Evolutionary conservation across 2,113 vertebrate genomes (phyloP).

Genomic region (Crypturellus undulatus): DNA sequence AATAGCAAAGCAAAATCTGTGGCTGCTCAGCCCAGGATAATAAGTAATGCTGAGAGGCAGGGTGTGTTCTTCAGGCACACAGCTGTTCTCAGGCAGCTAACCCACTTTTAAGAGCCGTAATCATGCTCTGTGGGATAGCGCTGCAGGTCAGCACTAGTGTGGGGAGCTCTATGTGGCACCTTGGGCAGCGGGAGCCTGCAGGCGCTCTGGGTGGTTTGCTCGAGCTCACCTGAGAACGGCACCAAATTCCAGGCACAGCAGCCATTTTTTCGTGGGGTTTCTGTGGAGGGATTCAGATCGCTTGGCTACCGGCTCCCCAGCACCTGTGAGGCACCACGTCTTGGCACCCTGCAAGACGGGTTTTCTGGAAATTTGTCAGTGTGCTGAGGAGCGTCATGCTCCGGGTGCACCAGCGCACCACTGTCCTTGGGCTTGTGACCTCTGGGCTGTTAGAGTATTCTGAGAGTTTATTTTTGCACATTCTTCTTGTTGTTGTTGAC

Average conservation of each 20-base stretch:
- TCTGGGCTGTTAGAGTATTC: background rate
- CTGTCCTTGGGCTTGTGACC: background rate
- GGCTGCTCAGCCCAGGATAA: background rate
- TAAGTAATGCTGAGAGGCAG: background rate
- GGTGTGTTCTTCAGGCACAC: background rate
- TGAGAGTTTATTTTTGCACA: background rate
- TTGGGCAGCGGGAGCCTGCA: background rate
- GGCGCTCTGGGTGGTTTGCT: background rate
- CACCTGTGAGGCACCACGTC: background rate
- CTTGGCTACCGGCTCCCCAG: background rate
- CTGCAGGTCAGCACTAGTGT: background rate
- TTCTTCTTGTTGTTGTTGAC: background rate
- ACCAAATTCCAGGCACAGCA: background rate
- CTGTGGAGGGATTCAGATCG: background rate
- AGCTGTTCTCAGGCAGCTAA: background rate
- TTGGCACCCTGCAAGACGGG: background rate
- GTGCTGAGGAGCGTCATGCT: background rate
- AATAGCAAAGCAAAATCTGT: background rate
- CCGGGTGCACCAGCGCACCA: background rate
- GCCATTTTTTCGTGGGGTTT: background rate
- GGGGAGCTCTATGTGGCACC: background rate
- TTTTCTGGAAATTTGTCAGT: background rate
- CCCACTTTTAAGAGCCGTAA: background rate
- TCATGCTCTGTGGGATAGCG: background rate
- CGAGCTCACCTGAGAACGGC: background rate